Conservation (phyloP, 2,797 vertebrate genomes). For the Percopsis omiscomaycus region DNA sequence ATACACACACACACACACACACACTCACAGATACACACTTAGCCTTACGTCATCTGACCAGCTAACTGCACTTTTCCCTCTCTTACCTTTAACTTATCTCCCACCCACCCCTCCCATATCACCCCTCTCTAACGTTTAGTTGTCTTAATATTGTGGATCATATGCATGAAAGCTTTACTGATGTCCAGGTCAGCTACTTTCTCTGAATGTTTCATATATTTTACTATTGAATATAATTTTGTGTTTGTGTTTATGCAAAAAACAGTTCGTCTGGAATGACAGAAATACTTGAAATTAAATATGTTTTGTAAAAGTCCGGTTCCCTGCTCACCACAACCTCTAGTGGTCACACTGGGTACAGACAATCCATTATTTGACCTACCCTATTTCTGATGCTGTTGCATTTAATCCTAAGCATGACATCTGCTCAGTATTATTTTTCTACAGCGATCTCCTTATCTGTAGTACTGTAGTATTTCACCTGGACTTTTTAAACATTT, state of each 20-base stretch:
- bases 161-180: no score
- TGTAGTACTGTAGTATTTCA: slow-evolving; percentile 12
- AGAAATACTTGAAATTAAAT: background rate
- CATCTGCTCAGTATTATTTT: slow-evolving; percentile 5
- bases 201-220: background rate
- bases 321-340: slow-evolving; percentile 69
- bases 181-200: background rate
- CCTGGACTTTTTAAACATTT: slow-evolving; percentile 39
- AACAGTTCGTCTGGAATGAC: slow-evolving; percentile 29
- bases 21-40: slow-evolving; percentile 27
- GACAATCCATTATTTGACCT: background rate
- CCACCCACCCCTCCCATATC: slow-evolving; percentile 4
- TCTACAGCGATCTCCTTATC: slow-evolving; percentile 15
- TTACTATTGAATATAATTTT: background rate
- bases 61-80: slow-evolving; percentile 38
- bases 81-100: slow-evolving; percentile 7
- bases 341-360: slow-evolving; percentile 63
- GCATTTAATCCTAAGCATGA: background rate
- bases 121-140: slow-evolving; percentile 8
- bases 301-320: slow-evolving; percentile 10
- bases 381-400: background rate
- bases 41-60: slow-evolving; percentile 43
- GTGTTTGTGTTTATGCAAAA: slow-evolving; percentile 19
- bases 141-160: no score
- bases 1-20: slow-evolving; percentile 17